Evolutionary conservation across 1,140 invertebrate genomes (phyloP), one percentile per base, ranked within the genome.

Genomic region (Penaeus japonicus): DNA sequence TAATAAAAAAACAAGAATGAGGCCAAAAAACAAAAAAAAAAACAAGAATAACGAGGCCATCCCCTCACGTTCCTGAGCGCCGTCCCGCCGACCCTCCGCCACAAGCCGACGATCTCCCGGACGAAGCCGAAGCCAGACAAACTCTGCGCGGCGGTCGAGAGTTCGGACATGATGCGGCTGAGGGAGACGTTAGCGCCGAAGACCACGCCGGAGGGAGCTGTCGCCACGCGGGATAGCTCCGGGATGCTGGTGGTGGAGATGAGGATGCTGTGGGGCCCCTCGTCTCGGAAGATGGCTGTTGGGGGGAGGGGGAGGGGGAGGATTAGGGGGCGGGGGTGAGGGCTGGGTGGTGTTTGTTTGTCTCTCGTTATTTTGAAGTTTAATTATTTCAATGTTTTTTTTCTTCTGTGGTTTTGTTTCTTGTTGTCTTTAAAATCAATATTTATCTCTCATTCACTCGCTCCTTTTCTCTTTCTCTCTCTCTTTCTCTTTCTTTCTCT

Each of bases 241-340:
- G 91, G 70, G 12, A 93, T 89, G 18, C 91, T 91, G 84, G 92
- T 91, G 2, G 93, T 84, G 78, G 92, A 92, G 84, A 93, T 92
- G 65, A 92, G 91, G 5, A 91, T 89, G 32, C 91, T 90, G 91
- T 91, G 92, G 10, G 92, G 91, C n/a, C 91, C 92, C 78, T 92
- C 91, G 53, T 92, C 91, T 89, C 91, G 47, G 1, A 7, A 47
- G 0, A 47, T 47, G 47, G 10, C 47, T 47, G 47, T 15, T 7
- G 47, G 5, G 5, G 47, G 0, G 35, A 39, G 2, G 47, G 47
- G 10, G 10, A 15, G 10, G 47, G n/a, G 47, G 47, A 47, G 10
- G 47, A 93, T 10, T 93, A 91, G 57, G 92, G 92, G 92, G 84
- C 0, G 89, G 91, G 59, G 22, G 22, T 0, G 0, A 22, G 27